A percentile compares a stretch with the other conserved stretches of the same genome.
phyloP scores from a whole-genome alignment of 2,888 invertebrate species.

The Xanthia togata region DNA sequence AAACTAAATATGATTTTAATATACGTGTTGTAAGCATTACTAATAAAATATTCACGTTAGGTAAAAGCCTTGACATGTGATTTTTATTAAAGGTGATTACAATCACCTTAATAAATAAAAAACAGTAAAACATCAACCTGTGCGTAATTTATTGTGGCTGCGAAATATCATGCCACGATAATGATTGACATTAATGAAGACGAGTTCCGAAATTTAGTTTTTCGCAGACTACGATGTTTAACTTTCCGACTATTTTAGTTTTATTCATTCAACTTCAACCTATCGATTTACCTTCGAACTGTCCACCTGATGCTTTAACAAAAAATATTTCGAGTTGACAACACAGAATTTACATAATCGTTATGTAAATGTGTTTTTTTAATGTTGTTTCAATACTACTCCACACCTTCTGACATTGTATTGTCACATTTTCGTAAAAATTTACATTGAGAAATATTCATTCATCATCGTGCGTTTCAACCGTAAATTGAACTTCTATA shows the following conservation, averaged over 20 bases:
- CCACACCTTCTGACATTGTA: slow-evolving; percentile 32
- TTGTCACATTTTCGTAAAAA: slow-evolving; percentile 13
- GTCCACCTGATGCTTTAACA: slow-evolving; percentile 17
- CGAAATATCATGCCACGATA: slow-evolving; percentile 45
- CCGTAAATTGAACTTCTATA: not conserved
- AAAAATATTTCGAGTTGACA: slow-evolving; percentile 26
- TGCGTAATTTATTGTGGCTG: slow-evolving; percentile 59
- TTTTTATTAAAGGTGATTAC: slow-evolving; percentile 46
- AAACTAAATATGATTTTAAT: slow-evolving; percentile 28
- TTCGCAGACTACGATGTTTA: slow-evolving; percentile 22
- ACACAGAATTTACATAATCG: slow-evolving; percentile 48
- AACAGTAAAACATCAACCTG: slow-evolving; percentile 48
- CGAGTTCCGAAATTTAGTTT: slow-evolving; percentile 34
- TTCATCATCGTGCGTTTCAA: slow-evolving; percentile 23
- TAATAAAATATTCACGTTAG: slow-evolving; percentile 35
- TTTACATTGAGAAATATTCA: slow-evolving; percentile 20
- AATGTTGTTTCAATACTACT: slow-evolving; percentile 22
- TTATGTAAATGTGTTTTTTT: slow-evolving; percentile 32
- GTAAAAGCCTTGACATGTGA: slow-evolving; percentile 60
- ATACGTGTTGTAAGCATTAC: slow-evolving; percentile 22
- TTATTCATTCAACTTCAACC: slow-evolving; percentile 22
- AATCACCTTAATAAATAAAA: not conserved
- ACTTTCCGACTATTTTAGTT: slow-evolving; percentile 1
- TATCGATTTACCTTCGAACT: slow-evolving; percentile 3
- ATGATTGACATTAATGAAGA: slow-evolving; percentile 41